Evolutionary conservation across 2,888 invertebrate species (phyloP).

Genomic region (Eupithecia inturbata): DNA sequence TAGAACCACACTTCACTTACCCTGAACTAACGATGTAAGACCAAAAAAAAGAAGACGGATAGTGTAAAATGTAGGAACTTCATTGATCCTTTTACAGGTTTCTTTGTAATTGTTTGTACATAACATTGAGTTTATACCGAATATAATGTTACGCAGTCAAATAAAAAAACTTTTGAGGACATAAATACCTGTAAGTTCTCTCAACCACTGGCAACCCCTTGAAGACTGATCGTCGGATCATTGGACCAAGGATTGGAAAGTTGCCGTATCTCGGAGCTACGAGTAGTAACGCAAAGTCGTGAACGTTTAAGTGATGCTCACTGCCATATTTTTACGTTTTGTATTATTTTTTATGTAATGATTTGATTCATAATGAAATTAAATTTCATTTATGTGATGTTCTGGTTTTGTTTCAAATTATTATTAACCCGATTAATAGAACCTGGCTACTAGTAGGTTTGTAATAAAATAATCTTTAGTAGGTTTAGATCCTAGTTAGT

Average conservation of each 20-base stretch:
- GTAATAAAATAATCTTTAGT: no score
- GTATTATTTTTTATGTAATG: background rate
- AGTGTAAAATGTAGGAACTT: background rate
- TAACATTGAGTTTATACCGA: background rate
- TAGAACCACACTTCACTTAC: background rate
- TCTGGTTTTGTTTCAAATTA: background rate
- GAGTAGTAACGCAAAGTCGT: conserved; percentile 1
- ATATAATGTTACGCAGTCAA: background rate
- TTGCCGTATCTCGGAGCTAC: conserved; percentile 19
- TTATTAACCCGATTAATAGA: background rate
- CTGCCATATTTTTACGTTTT: conserved; percentile 34
- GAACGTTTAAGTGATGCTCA: conserved; percentile 28
- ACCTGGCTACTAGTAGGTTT: background rate
- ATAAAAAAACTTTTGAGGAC: conserved; percentile 12
- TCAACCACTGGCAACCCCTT: conserved; percentile 3
- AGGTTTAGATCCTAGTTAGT: no score
- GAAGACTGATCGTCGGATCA: background rate
- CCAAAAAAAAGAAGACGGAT: background rate
- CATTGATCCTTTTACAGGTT: background rate
- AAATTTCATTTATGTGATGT: conserved; percentile 18
- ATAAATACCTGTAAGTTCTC: conserved; percentile 18
- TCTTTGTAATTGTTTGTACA: background rate
- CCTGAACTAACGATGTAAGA: background rate
- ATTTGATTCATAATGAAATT: conserved; percentile 26
- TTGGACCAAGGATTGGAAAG: conserved; percentile 7